phyloP scores from a whole-genome alignment of 2,797 vertebrate species.

The Phoxinus dragarum region DNA sequence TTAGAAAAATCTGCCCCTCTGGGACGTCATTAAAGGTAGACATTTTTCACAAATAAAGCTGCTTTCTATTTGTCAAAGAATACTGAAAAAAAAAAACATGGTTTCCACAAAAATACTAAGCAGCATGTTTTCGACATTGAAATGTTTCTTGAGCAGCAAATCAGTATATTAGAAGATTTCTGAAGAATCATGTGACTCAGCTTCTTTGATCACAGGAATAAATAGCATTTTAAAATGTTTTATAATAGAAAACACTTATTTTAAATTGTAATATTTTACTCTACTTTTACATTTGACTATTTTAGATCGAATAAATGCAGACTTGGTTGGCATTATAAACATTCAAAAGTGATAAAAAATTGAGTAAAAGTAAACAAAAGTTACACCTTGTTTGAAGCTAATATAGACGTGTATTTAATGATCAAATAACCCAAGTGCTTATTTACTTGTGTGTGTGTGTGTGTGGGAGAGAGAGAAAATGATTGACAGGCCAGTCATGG shows the following conservation, averaged over 20 bases:
- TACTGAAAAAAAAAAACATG: not conserved
- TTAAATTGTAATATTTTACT: not conserved
- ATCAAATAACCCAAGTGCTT: not conserved
- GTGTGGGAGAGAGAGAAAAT: not conserved
- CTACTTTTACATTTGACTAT: not conserved
- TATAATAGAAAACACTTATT: not conserved
- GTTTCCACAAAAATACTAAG: not conserved
- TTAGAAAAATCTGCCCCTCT: not conserved
- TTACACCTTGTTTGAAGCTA: not conserved
- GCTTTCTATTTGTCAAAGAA: not conserved
- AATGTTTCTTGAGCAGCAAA: not conserved
- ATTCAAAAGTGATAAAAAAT: too few relatives aligned
- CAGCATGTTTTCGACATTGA: not conserved
- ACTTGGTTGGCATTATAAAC: not conserved
- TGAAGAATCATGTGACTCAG: not conserved
- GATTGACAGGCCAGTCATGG: constrained; percentile 47
- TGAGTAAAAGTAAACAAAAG: too few relatives aligned
- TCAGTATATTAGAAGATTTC: not conserved
- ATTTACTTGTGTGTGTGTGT: not conserved
- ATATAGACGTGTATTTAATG: not conserved
- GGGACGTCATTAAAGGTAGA: not conserved
- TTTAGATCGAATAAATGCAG: not conserved
- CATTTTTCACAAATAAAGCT: not conserved
- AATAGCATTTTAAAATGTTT: not conserved
- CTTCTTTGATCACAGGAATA: not conserved